These are phyloP conservation scores for Tribolium madens DNA, from an alignment of 1,140 invertebrate species.

Conservation along the genomic window DNA sequence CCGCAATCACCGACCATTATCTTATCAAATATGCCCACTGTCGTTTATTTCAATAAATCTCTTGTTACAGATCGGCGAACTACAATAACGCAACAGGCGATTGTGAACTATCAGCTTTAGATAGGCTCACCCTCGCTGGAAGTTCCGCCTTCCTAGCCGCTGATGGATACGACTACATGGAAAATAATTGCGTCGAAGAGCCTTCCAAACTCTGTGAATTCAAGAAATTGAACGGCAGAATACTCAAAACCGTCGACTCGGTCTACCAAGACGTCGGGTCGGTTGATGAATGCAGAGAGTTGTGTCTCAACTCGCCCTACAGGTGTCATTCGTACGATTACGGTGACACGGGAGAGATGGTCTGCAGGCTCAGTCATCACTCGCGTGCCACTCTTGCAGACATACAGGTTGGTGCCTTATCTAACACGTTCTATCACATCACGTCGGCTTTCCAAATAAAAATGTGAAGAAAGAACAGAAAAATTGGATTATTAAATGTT, in stretches of 20 bases:
- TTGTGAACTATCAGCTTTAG: conserved; percentile 91
- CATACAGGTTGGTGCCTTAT: conserved; percentile 75
- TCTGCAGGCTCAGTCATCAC: conserved; percentile 92
- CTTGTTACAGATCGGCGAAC: conserved; percentile 85
- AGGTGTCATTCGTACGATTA: conserved; percentile 94
- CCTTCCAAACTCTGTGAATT: conserved; percentile 93
- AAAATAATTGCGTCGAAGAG: conserved; percentile 91
- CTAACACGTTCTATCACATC: not conserved
- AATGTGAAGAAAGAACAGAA: too few relatives aligned
- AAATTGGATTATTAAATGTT: too few relatives aligned
- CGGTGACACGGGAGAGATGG: conserved; percentile 91
- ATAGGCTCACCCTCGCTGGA: conserved; percentile 86
- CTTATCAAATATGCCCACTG: not conserved
- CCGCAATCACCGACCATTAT: not conserved
- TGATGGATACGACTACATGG: conserved; percentile 84
- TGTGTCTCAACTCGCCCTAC: conserved; percentile 87
- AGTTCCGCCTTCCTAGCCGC: conserved; percentile 76
- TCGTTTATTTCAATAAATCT: conserved; percentile 16
- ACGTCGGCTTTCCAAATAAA: too few relatives aligned
- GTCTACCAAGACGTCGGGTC: conserved; percentile 91
- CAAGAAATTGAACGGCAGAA: conserved; percentile 87
- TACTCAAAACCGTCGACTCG: conserved; percentile 93
- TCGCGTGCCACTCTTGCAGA: conserved; percentile 88
- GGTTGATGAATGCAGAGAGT: conserved; percentile 86
- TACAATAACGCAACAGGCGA: conserved; percentile 87